A percentile compares a stretch with the other conserved stretches of the same genome.
phyloP scores from a whole-genome alignment of 1,140 invertebrate genomes.

The Panagrolaimus sp. region DNA sequence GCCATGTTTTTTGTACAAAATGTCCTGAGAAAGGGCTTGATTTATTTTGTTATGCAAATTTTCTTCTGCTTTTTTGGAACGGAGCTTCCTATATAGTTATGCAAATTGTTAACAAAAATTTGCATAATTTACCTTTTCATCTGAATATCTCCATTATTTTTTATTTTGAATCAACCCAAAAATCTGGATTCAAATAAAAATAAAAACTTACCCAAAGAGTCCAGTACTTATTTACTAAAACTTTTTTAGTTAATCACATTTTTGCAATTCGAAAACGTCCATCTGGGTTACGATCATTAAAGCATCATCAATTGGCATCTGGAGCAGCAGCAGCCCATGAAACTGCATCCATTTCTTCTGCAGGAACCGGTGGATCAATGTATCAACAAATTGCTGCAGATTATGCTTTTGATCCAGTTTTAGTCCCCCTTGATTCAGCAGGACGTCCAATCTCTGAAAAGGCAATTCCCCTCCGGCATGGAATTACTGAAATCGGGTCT shows the following conservation, averaged over 20 bases:
- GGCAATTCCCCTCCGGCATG: conserved; percentile 29
- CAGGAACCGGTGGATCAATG: background rate
- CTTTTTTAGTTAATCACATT: background rate
- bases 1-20: too few species aligned
- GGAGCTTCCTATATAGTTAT: background rate
- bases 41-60: too few species aligned
- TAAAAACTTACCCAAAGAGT: background rate
- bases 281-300: background rate
- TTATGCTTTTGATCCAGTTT: background rate
- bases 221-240: background rate
- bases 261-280: background rate
- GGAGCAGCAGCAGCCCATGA: background rate
- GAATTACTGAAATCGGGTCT: conserved; percentile 37
- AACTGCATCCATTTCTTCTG: conserved; percentile 8
- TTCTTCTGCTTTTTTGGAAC: too few species aligned
- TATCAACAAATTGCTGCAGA: conserved; percentile 13
- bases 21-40: too few species aligned
- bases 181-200: background rate
- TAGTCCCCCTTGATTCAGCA: background rate
- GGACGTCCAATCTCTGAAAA: conserved; percentile 15
- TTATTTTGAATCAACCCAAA: background rate
- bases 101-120: background rate
- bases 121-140: background rate
- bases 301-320: too few species aligned
- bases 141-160: background rate